Conservation (phyloP, 30 jellyfish, hydroid and myxozoan species). For the Pelagia noctiluca region DNA sequence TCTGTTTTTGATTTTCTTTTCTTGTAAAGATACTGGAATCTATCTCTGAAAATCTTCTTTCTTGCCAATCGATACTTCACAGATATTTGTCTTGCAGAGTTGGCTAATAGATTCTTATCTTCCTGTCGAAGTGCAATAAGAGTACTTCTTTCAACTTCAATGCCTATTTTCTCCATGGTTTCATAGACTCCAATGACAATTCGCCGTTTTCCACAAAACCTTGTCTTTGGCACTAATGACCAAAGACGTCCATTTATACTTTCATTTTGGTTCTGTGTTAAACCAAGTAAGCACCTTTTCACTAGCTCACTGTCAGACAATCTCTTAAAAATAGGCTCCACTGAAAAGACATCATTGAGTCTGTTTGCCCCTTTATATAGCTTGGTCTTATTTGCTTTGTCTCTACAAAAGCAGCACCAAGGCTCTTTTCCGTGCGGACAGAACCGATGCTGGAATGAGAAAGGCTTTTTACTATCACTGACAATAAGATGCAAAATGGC, state of each 20-base stretch:
- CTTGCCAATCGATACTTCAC: background rate
- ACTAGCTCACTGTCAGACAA: background rate
- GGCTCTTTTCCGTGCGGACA: conserved; percentile 34
- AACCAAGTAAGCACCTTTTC: conserved; percentile 29
- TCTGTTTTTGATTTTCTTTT: too few species aligned
- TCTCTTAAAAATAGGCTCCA: conserved; percentile 24
- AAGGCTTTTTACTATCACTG: background rate
- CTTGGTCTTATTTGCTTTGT: background rate
- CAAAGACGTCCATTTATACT: conserved; percentile 14
- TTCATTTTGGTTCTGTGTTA: conserved; percentile 45
- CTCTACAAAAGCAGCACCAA: conserved; percentile 19
- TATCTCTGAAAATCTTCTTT: too few species aligned
- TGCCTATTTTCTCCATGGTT: conserved; percentile 22
- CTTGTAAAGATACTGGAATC: too few species aligned
- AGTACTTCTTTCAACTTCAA: conserved; percentile 6
- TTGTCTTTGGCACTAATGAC: conserved; percentile 25
- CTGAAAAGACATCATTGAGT: conserved; percentile 6
- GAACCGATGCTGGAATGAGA: conserved; percentile 20
- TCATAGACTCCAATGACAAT: conserved; percentile 12
- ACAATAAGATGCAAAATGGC: conserved; percentile 34
- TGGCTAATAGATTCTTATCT: background rate
- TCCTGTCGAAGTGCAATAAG: background rate
- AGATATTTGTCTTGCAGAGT: conserved; percentile 4
- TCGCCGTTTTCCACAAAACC: conserved; percentile 33
- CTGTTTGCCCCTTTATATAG: conserved; percentile 5